Evolutionary conservation across 2,888 invertebrate genomes (phyloP), one percentile per base, ranked within the genome.

Genomic region (Papilio protenor): DNA sequence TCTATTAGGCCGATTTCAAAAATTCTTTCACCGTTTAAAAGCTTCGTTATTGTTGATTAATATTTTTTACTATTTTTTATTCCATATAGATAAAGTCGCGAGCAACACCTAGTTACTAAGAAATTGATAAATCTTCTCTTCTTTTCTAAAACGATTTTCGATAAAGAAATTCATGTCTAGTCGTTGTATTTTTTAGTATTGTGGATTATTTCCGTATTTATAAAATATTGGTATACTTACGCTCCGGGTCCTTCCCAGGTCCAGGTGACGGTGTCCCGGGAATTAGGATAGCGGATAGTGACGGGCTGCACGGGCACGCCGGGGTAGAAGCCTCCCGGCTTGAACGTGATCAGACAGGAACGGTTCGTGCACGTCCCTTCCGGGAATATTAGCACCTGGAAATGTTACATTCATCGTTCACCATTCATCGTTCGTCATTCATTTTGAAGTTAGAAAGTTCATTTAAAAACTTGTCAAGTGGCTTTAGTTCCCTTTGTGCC

Each of bases 331-430:
- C 98, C 99, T 61, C 99, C 99, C 2, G 97, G 97, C 89, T 98
- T 98, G 92, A 98, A 98, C 57, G 98, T 97, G 84, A 98, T 98
- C 84, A 99, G 94, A 87, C 98, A 98, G 0, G 97, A 97, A 45
- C 99, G 96, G 93, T 99, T 99, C 49, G 99, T 98, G 91, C 99
- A 99, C 0, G 99, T 99, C 72, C 99, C 99, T 91, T 99, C 99
- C 0, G 99, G 98, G 91, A 99, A 99, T 86, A 99, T 98, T 79
- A 98, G 95, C 75, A 99, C 97, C 96, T 97, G 94, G 6, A 90
- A 88, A 59, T 47, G n/a, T 10, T 55, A 55, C 10, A 55, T 55
- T 55, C 59, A 23, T 55, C n/a, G n/a, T 55, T 55, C 55, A 55
- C 10, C 8, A 18, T 72, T 12, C 69, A 57, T 2, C 57, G 57